Conservation (phyloP, 2,888 invertebrate species). For the Gasteruption jaculator region DNA sequence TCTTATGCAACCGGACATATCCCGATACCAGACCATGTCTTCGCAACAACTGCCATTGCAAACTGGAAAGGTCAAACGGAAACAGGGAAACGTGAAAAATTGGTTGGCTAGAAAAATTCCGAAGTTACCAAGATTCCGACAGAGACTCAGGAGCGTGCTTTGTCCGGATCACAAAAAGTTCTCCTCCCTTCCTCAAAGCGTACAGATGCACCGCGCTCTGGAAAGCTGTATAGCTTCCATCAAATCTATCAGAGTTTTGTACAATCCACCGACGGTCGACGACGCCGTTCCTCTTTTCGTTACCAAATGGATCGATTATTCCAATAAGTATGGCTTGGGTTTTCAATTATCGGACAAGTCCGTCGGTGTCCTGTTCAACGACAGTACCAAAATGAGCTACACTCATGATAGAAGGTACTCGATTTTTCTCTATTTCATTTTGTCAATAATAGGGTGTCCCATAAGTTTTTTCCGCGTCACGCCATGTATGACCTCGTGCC, state of each 20-base stretch:
- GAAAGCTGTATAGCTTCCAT: conserved; percentile 26
- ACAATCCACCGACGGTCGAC: conserved; percentile 37
- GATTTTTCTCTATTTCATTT: background rate
- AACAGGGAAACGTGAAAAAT: conserved; percentile 31
- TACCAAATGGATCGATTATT: conserved; percentile 69
- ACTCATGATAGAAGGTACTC: conserved; percentile 59
- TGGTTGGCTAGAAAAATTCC: conserved; percentile 41
- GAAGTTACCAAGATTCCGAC: conserved; percentile 42
- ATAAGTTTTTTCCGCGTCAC: background rate
- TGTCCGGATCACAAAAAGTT: conserved; percentile 42
- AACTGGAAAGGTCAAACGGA: background rate
- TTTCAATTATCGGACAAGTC: conserved; percentile 65
- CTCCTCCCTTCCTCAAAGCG: conserved; percentile 27
- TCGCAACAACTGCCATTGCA: background rate
- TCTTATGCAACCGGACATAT: background rate
- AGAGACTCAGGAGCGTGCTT: conserved; percentile 45
- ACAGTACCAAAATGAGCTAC: conserved; percentile 60
- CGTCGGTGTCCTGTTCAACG: conserved; percentile 66
- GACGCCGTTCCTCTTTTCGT: conserved; percentile 54
- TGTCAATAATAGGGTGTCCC: conserved; percentile 5
- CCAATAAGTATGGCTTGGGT: conserved; percentile 68
- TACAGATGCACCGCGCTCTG: conserved; percentile 47
- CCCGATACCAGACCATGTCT: background rate
- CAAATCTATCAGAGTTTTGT: conserved; percentile 23
- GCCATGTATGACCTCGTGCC: no score